Percentiles rank a stretch among this genome's conserved stretches.
phyloP scores from a whole-genome alignment of 64 coral and sea anemone species.

The Montipora sp. region DNA sequence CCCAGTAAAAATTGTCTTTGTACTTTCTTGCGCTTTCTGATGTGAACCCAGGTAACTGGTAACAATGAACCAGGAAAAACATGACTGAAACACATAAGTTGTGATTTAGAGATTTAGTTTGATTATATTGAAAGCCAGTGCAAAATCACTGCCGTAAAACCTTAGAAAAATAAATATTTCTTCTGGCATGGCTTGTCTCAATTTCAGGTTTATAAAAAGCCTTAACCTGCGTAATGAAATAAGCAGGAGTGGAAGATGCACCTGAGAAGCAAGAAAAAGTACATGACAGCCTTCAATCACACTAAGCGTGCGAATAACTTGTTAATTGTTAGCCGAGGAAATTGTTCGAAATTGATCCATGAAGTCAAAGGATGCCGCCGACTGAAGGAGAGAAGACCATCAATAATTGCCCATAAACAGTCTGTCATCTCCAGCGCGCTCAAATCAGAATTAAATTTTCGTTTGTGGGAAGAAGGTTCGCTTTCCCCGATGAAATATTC shows the following conservation, averaged over 20 bases:
- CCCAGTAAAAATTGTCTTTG: not conserved
- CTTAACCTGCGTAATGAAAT: slow-evolving; percentile 80
- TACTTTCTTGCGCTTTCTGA: not conserved
- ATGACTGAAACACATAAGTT: not conserved
- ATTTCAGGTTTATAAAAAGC: slow-evolving; percentile 54
- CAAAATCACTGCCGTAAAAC: not conserved
- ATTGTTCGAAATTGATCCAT: slow-evolving; percentile 99
- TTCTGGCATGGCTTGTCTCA: slow-evolving; percentile 28
- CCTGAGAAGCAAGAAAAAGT: slow-evolving; percentile 54
- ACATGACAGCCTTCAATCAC: slow-evolving; percentile 84
- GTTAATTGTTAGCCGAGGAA: slow-evolving; percentile 99
- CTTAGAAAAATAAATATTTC: not conserved
- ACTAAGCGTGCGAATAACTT: slow-evolving; percentile 86
- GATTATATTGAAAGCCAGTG: slow-evolving; percentile 26
- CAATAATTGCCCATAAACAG: slow-evolving; percentile 93
- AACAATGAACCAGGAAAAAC: not conserved
- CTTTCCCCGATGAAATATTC: slow-evolving; percentile 10
- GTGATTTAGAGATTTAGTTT: not conserved
- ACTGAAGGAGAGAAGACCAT: slow-evolving; percentile 69
- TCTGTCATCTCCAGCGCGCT: slow-evolving; percentile 55
- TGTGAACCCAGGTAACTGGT: not conserved
- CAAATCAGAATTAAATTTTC: slow-evolving; percentile 53
- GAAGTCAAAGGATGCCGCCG: slow-evolving; percentile 92
- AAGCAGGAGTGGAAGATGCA: slow-evolving; percentile 76
- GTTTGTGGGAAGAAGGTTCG: slow-evolving; percentile 37